A percentile compares a stretch with the other conserved stretches of the same genome.
Evolutionary conservation across 2,797 vertebrate species (phyloP).

Genomic region (Hippocampus kuda): DNA sequence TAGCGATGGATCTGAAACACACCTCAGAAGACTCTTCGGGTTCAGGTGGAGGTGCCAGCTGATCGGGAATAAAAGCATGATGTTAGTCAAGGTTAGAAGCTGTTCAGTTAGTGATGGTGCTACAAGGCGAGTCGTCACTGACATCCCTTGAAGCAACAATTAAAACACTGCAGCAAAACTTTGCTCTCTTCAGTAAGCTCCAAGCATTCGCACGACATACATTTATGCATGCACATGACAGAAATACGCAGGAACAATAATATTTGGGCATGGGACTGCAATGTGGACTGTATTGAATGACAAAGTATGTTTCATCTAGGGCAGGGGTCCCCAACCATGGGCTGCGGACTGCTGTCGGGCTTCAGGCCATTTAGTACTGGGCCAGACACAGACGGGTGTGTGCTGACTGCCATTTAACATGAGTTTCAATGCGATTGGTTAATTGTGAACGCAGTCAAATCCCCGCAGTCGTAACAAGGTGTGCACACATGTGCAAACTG

Average conservation of each 20-base stretch:
- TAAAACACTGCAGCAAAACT: background rate
- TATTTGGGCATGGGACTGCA: background rate
- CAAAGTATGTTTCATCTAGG: background rate
- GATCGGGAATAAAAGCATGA: constrained; percentile 75
- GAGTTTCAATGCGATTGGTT: too few species aligned
- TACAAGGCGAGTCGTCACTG: background rate
- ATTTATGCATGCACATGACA: background rate
- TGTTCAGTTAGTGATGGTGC: constrained; percentile 3
- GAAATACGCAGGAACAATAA: background rate
- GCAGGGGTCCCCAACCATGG: background rate
- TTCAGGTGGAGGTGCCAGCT: constrained; percentile 84
- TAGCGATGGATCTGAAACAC: constrained; percentile 63
- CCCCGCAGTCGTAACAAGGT: background rate
- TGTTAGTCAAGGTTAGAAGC: constrained; percentile 54
- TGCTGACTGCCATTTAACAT: too few species aligned
- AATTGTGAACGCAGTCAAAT: too few species aligned
- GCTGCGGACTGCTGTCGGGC: background rate
- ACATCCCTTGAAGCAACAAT: background rate
- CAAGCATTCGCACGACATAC: background rate
- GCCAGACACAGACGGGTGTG: background rate
- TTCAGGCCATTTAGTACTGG: background rate
- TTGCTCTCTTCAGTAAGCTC: background rate
- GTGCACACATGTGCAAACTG: background rate
- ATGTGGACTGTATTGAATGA: background rate
- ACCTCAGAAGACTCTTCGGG: constrained; percentile 84